phyloP scores from a whole-genome alignment of 2,113 vertebrate species.

The Apus apus region DNA sequence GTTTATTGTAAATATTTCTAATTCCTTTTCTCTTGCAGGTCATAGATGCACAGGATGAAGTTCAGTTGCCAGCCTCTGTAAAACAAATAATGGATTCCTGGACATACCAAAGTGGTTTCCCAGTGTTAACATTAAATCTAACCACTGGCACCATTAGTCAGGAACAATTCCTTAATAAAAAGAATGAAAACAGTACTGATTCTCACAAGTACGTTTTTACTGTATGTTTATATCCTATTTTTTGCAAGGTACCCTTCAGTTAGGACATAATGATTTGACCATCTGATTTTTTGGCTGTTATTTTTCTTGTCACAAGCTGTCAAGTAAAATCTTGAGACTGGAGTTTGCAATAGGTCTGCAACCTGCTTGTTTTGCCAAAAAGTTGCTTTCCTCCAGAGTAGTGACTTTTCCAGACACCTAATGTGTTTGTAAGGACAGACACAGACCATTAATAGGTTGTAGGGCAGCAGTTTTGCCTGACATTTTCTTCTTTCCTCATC shows the following conservation, averaged over 20 bases:
- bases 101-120: slow-evolving; percentile 78
- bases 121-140: slow-evolving; percentile 77
- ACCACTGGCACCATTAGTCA: slow-evolving; percentile 75
- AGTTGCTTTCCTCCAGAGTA: neutral
- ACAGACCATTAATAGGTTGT: neutral
- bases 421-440: neutral
- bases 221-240: neutral
- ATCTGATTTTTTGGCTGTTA: neutral
- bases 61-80: slow-evolving; percentile 75
- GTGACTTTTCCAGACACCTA: neutral
- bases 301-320: neutral
- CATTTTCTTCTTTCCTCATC: neutral
- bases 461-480: neutral
- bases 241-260: neutral
- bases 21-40: slow-evolving; percentile 63
- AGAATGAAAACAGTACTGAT: slow-evolving; percentile 50
- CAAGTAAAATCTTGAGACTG: neutral
- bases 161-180: slow-evolving; percentile 68
- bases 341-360: neutral
- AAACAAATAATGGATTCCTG: slow-evolving; percentile 83
- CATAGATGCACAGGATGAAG: slow-evolving; percentile 73
- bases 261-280: neutral
- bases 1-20: neutral
- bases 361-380: neutral
- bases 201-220: slow-evolving; percentile 70